Base-by-base conservation (phyloP, 1,140 invertebrate species). In the Venturia canescens region DNA sequence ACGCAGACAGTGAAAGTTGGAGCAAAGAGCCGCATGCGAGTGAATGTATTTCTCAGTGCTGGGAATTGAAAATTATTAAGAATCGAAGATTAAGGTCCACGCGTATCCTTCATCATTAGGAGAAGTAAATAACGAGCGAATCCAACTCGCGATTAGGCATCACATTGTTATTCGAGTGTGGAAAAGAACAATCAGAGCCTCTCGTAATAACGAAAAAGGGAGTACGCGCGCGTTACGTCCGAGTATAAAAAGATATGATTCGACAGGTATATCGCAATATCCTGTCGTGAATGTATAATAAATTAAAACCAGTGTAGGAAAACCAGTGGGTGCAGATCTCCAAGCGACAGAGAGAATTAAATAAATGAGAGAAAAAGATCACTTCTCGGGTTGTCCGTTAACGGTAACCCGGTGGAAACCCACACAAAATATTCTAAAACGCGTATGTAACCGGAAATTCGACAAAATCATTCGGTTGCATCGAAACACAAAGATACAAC, bases 221-320 rank as follows among this genome's bases (percentile, higher is more conserved):
- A 57, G n/a, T 57, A 23, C 53, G 7, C 53, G 15, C 53, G 7
- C 53, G 15, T 53, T 53, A 23, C 53, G 53, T 57, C n/a, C 53
- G n/a, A 57, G 4, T 23, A 13, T 18, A n/a, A n/a, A n/a, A n/a
- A 57, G 53, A 57, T n/a, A 57, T 57, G 2, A 57, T 57, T 57
- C 53, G 53, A 57, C 53, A 57, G 53, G 53, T 57, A 57, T 57
- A 57, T n/a, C 53, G 53, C 53, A 57, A 57, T 57, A 57, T 57
- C 53, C 53, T 1, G 53, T 57, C 3, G n/a, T n/a, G 50, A 11
- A 53, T 53, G 53, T 23, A 21, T 57, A 57, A 57, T 57, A 57
- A 57, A 57, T 57, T 57, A 57, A 57, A 57, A 57, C 15, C 4
- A 57, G 53, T 57, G 53, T 57, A 9, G 53, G 53, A 57, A 57